Percentiles rank a stretch among this genome's conserved stretches.
These are phyloP conservation scores for Mythimna lalbum DNA, from an alignment of 2,888 invertebrate genomes.

Conservation along the genomic window DNA sequence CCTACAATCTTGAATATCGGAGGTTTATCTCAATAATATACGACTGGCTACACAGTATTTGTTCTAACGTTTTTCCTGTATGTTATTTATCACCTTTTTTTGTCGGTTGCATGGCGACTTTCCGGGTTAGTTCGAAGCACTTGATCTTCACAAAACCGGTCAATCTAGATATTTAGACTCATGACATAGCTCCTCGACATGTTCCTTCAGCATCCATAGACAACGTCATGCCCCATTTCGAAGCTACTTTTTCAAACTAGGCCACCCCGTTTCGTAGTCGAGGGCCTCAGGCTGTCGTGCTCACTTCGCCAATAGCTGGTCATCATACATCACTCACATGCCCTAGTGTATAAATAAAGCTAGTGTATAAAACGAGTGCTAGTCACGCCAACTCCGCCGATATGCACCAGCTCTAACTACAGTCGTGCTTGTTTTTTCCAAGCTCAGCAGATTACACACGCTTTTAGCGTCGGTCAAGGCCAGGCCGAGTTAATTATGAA, in stretches of 20 bases:
- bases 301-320: constrained; percentile 4
- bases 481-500: constrained; percentile 52
- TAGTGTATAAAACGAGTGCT: constrained; percentile 20
- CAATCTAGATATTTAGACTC: not conserved
- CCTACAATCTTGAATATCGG: constrained; percentile 32
- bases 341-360: constrained; percentile 40
- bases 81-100: constrained; percentile 32
- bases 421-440: constrained; percentile 43
- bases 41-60: constrained; percentile 19
- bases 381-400: constrained; percentile 36
- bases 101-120: not conserved
- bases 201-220: not conserved
- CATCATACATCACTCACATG: constrained; percentile 31
- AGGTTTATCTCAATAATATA: constrained; percentile 33
- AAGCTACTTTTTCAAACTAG: constrained; percentile 8
- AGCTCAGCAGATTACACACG: constrained; percentile 46
- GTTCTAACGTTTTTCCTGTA: constrained; percentile 42
- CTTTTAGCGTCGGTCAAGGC: constrained; percentile 59
- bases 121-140: not conserved
- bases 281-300: constrained; percentile 6
- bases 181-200: not conserved
- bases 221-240: not conserved
- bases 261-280: constrained; percentile 7
- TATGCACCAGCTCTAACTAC: constrained; percentile 39
- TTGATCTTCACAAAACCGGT: not conserved